Evolutionary conservation across 2,888 invertebrate genomes (phyloP).

Genomic region (Volucella inflata): DNA sequence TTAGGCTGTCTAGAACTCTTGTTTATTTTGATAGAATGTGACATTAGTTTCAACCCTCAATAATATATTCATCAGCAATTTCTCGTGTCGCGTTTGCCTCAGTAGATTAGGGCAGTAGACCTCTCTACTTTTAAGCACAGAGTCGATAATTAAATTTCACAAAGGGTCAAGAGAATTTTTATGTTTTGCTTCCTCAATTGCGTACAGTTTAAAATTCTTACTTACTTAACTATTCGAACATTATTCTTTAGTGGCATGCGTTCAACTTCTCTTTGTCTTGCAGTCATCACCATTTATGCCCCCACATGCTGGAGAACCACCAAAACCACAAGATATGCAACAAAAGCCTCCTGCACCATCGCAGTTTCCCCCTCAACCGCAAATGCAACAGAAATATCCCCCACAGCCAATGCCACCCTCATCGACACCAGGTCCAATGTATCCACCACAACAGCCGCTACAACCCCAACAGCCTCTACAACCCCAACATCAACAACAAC

Average conservation of each 20-base stretch:
- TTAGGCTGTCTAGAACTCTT: no score
- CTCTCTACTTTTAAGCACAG: no score
- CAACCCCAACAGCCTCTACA: conserved; percentile 66
- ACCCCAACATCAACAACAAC: conserved; percentile 69
- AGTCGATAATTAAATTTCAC: no score
- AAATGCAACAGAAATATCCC: conserved; percentile 62
- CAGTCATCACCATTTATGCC: conserved; percentile 65
- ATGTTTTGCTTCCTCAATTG: no score
- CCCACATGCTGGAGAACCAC: conserved; percentile 47
- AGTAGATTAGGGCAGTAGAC: no score
- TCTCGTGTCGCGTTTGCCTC: no score
- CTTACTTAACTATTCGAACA: no score
- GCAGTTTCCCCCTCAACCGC: conserved; percentile 44
- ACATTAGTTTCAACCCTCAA: no score
- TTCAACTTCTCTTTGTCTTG: not conserved
- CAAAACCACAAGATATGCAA: conserved; percentile 57
- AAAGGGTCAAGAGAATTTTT: no score
- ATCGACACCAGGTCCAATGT: conserved; percentile 56
- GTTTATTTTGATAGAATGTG: no score
- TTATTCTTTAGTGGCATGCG: not conserved
- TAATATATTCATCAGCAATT: no score
- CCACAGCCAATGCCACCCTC: conserved; percentile 46
- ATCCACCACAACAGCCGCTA: conserved; percentile 62
- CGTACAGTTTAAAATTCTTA: no score
- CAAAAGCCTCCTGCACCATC: conserved; percentile 32